Evolutionary conservation across 2,113 vertebrate genomes (phyloP).

Genomic region (Orycteropus afer): DNA sequence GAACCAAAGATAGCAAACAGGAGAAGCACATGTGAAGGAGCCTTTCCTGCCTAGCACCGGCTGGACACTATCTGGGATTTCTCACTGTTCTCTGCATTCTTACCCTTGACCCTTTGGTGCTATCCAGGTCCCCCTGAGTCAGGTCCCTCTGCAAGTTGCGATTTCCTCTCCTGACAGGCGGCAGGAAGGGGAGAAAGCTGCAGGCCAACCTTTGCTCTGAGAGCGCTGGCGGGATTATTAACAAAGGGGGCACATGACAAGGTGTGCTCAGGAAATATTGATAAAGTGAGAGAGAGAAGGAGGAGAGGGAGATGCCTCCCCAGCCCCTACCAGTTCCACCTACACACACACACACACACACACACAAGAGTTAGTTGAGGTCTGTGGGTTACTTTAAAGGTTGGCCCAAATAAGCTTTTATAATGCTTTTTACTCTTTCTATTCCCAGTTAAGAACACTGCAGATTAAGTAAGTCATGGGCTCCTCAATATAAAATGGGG

Average conservation of each 20-base stretch:
- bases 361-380: not conserved
- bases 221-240: constrained; percentile 81
- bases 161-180: constrained; percentile 88
- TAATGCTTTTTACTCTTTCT: not conserved
- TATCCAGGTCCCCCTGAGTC: constrained; percentile 86
- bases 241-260: constrained; percentile 82
- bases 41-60: constrained; percentile 83
- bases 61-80: constrained; percentile 84
- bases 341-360: not conserved
- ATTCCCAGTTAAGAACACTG: not conserved
- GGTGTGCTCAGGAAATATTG: constrained; percentile 84
- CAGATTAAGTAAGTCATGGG: not conserved
- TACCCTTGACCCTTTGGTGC: constrained; percentile 85
- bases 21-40: constrained; percentile 71
- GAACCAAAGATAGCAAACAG: constrained; percentile 76
- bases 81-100: constrained; percentile 85
- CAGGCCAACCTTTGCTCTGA: constrained; percentile 88
- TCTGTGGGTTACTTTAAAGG: not conserved
- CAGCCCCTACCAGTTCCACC: not conserved
- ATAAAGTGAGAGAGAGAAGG: constrained; percentile 83
- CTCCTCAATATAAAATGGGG: not conserved
- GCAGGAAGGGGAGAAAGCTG: constrained; percentile 90
- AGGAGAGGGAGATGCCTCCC: constrained; percentile 58
- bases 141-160: constrained; percentile 82
- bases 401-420: not conserved